These are phyloP conservation scores for Xenopus petersii DNA, from an alignment of 2,797 vertebrate species.

Conservation along the genomic window DNA sequence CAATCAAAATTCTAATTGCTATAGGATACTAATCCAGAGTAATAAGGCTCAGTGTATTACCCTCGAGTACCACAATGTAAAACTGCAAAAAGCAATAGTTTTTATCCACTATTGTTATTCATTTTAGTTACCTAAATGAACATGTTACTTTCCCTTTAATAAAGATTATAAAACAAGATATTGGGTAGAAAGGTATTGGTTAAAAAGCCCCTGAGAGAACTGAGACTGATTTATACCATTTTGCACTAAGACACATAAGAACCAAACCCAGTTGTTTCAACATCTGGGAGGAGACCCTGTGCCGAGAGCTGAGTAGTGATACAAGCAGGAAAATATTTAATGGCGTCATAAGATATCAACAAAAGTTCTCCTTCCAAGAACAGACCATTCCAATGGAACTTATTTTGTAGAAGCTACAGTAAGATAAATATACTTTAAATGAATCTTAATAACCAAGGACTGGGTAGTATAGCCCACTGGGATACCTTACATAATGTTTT, in stretches of 20 bases:
- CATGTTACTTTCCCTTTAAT: too few species aligned
- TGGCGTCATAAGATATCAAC: neutral
- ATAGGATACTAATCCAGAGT: too few species aligned
- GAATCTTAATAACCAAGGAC: neutral
- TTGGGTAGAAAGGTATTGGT: too few species aligned
- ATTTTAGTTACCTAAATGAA: too few species aligned
- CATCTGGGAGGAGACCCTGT: neutral
- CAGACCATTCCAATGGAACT: neutral
- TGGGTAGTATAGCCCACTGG: neutral
- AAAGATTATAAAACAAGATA: too few species aligned
- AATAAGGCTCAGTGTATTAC: too few species aligned
- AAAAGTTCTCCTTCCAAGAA: neutral
- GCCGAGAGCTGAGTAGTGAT: neutral
- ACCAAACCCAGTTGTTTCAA: neutral
- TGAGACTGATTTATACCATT: neutral
- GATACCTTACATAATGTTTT: neutral
- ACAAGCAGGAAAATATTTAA: neutral
- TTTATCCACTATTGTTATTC: too few species aligned
- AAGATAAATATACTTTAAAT: neutral
- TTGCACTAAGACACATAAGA: neutral
- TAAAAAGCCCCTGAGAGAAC: too few species aligned
- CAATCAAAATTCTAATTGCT: too few species aligned
- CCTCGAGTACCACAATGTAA: too few species aligned
- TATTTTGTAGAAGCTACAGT: neutral
- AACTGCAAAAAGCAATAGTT: too few species aligned